These are phyloP conservation scores for Lycaon pictus DNA, from an alignment of 2,113 vertebrate genomes.

Conservation along the genomic window DNA sequence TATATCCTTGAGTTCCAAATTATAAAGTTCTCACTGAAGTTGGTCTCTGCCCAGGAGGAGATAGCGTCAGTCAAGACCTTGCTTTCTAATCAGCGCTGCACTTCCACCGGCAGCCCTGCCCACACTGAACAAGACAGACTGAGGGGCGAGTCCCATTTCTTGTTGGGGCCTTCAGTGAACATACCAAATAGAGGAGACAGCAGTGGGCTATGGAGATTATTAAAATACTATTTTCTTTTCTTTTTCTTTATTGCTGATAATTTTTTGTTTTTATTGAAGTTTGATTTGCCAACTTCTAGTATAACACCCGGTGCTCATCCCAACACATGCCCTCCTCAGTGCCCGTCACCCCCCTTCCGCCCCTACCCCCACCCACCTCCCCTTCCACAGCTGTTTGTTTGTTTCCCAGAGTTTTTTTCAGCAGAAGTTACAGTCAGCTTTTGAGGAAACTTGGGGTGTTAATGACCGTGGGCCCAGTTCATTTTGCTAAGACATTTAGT, in stretches of 20 bases:
- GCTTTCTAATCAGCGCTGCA: conserved; percentile 65
- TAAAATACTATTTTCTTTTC: background rate
- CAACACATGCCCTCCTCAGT: no score
- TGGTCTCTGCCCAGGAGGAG: conserved; percentile 89
- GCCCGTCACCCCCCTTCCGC: no score
- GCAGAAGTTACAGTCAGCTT: background rate
- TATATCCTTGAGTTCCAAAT: conserved; percentile 88
- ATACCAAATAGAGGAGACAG: conserved; percentile 17
- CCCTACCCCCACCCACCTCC: no score
- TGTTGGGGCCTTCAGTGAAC: background rate
- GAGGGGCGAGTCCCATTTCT: conserved; percentile 50
- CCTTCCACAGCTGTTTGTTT: no score
- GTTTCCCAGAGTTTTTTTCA: background rate
- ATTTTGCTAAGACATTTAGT: background rate
- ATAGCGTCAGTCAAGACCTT: conserved; percentile 86
- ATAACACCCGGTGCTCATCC: no score
- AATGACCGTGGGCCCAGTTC: background rate
- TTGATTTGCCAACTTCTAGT: no score
- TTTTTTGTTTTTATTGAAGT: no score
- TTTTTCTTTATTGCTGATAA: no score
- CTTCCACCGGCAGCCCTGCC: background rate
- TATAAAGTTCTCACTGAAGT: conserved; percentile 88
- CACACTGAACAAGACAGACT: background rate
- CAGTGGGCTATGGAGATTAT: background rate
- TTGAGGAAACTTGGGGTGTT: rapidly evolving